A percentile compares a stretch with the other conserved stretches of the same genome.
phyloP scores from a whole-genome alignment of 1,140 invertebrate species.

The Colletes latitarsis region DNA sequence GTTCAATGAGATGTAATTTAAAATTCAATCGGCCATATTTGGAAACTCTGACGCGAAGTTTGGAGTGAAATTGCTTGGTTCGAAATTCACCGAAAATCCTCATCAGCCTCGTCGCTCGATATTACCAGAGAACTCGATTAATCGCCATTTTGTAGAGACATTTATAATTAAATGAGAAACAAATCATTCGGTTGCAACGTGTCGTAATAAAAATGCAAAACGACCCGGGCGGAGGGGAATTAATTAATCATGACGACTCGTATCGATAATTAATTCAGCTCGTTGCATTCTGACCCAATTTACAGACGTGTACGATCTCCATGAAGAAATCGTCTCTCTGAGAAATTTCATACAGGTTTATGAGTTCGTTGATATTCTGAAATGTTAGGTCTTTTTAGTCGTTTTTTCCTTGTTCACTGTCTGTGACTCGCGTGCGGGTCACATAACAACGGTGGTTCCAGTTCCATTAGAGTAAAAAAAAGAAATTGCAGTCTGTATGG shows the following conservation, averaged over 20 bases:
- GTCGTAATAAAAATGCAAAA: slow-evolving; percentile 8
- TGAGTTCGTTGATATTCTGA: too few relatives aligned
- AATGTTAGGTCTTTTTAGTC: too few relatives aligned
- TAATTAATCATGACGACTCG: neutral
- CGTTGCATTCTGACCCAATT: neutral
- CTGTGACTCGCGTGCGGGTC: too few relatives aligned
- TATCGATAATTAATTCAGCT: neutral
- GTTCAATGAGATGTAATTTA: neutral
- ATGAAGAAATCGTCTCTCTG: too few relatives aligned
- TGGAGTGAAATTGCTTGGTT: neutral
- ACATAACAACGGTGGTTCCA: neutral
- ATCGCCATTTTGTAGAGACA: neutral
- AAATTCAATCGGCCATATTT: neutral
- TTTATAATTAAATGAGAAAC: neutral
- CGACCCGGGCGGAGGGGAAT: neutral
- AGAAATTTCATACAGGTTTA: neutral
- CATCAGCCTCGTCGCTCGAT: neutral
- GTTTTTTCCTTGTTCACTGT: too few relatives aligned
- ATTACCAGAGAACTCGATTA: neutral
- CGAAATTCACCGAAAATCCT: neutral
- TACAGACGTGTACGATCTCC: too few relatives aligned
- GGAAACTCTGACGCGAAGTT: too few relatives aligned
- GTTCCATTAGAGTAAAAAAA: neutral
- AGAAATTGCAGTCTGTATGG: neutral
- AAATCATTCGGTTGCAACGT: neutral